Conservation (phyloP, 2,113 vertebrate species). For the Toxotes jaculatrix region DNA sequence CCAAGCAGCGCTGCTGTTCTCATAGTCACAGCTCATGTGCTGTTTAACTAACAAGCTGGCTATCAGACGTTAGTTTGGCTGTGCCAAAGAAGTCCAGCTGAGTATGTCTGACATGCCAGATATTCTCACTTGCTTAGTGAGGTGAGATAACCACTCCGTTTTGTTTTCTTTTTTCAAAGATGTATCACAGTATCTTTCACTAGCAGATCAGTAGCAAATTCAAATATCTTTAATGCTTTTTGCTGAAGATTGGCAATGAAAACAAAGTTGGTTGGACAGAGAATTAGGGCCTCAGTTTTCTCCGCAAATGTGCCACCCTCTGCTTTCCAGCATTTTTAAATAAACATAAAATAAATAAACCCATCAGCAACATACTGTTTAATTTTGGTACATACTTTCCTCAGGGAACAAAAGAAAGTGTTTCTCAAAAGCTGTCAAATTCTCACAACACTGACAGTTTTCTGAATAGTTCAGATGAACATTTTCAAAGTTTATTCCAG, state of each 20-base stretch:
- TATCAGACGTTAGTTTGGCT: neutral
- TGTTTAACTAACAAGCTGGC: neutral
- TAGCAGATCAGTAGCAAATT: neutral
- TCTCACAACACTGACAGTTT: neutral
- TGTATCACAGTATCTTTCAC: neutral
- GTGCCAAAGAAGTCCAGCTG: neutral
- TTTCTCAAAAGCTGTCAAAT: neutral
- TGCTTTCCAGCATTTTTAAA: neutral
- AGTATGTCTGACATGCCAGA: constrained; percentile 3
- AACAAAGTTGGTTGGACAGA: neutral
- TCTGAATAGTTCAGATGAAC: neutral
- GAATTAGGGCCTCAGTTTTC: neutral
- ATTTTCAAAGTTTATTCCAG: neutral
- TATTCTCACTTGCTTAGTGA: neutral
- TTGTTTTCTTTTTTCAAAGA: constrained; percentile 1
- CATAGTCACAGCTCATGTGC: neutral
- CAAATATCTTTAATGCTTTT: neutral
- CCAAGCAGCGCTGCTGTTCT: neutral
- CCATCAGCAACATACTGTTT: neutral
- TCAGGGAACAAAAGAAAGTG: neutral
- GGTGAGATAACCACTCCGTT: neutral
- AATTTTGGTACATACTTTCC: neutral
- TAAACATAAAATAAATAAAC: neutral
- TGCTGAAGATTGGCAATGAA: neutral
- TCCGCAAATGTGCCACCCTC: neutral